Evolutionary conservation across 2,797 vertebrate species (phyloP).

Genomic region (Monodelphis domestica): DNA sequence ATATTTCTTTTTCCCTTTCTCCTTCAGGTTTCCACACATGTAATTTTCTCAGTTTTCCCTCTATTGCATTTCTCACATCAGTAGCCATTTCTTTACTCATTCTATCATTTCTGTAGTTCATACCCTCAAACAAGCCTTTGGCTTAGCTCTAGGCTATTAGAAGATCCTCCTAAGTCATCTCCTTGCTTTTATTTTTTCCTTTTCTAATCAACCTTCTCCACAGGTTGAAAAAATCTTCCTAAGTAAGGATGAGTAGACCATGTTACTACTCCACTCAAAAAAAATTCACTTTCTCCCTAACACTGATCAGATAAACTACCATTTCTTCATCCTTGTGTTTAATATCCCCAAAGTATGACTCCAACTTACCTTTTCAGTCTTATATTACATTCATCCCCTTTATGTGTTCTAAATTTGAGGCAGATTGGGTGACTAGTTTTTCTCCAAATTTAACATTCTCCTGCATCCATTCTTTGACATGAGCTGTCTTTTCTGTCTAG

Average conservation of each 20-base stretch:
- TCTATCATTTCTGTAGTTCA: not conserved
- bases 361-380: not conserved
- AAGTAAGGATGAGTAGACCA: not conserved
- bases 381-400: not conserved
- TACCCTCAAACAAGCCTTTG: not conserved
- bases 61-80: not conserved
- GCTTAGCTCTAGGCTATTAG: not conserved
- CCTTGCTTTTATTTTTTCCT: not conserved
- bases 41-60: not conserved
- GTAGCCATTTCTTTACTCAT: not conserved
- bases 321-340: not conserved
- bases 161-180: not conserved
- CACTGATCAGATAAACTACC: not conserved
- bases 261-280: not conserved
- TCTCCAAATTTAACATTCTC: not conserved
- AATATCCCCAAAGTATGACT: not conserved
- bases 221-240: not conserved
- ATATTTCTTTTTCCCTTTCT: not conserved
- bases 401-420: not conserved
- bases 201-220: not conserved
- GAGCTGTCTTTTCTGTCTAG: not conserved
- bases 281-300: not conserved
- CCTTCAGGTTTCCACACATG: not conserved
- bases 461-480: not conserved
- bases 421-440: not conserved